Percentiles rank a stretch among this genome's conserved stretches.
Evolutionary conservation across 2,797 vertebrate species (phyloP).

Genomic region (Macrochelys suwanniensis): DNA sequence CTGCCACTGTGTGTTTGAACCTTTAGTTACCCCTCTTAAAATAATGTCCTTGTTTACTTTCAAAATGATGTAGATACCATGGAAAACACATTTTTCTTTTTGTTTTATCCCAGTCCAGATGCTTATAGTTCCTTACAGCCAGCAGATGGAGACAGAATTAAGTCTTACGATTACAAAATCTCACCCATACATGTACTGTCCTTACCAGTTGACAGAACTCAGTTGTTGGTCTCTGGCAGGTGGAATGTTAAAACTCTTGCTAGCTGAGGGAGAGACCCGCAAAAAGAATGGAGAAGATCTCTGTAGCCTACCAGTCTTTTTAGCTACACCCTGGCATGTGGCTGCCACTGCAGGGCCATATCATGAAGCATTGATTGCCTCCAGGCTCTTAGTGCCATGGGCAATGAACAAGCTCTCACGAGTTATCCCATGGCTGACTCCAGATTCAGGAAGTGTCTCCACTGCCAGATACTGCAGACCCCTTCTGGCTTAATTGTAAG

Average conservation of each 20-base stretch:
- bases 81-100: accelerated
- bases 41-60: not conserved
- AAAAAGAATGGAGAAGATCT: not conserved
- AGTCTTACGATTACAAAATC: not conserved
- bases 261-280: not conserved
- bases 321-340: accelerated
- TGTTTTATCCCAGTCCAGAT: not conserved
- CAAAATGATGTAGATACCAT: accelerated
- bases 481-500: not conserved
- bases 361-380: not conserved
- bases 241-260: not conserved
- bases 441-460: accelerated
- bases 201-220: not conserved
- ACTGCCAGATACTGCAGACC: accelerated
- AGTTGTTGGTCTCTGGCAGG: not conserved
- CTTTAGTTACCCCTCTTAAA: not conserved
- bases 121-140: not conserved
- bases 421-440: accelerated
- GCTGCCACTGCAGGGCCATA: not conserved
- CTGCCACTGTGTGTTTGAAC: not conserved
- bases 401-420: not conserved
- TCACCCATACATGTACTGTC: not conserved
- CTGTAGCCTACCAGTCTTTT: not conserved
- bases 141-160: accelerated
- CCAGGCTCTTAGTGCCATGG: accelerated